Percentiles rank a stretch among this genome's conserved stretches.
Evolutionary conservation across 2,888 invertebrate species (phyloP).

Genomic region (Temnothorax rugatulus): DNA sequence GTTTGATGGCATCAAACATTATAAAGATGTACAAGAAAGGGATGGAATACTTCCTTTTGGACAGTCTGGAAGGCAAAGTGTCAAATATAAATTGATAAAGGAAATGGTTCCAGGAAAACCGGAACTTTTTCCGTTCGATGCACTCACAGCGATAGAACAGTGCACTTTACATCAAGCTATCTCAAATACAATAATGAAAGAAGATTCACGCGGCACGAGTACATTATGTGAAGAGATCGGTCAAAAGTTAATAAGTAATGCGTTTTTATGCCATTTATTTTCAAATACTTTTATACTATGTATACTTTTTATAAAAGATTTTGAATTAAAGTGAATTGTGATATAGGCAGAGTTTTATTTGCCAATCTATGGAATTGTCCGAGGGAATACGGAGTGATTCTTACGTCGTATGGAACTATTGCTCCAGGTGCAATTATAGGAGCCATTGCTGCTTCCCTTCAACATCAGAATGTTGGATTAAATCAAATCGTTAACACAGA

Average conservation of each 20-base stretch:
- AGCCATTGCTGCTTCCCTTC: constrained; percentile 89
- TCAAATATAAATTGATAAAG: constrained; percentile 78
- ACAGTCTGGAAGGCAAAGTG: constrained; percentile 77
- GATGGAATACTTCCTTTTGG: constrained; percentile 78
- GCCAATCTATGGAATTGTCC: constrained; percentile 88
- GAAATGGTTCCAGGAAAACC: constrained; percentile 79
- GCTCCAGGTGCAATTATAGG: constrained; percentile 88
- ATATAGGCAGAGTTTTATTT: constrained; percentile 68
- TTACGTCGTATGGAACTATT: constrained; percentile 89
- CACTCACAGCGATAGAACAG: constrained; percentile 76
- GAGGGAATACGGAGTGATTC: constrained; percentile 89
- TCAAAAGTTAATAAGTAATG: constrained; percentile 74
- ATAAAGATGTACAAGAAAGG: constrained; percentile 63
- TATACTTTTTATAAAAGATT: neutral
- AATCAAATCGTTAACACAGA: constrained; percentile 50
- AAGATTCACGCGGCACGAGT: constrained; percentile 60
- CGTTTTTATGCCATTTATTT: neutral
- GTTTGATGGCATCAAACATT: constrained; percentile 79
- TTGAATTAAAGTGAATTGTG: neutral
- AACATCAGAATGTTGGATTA: constrained; percentile 86
- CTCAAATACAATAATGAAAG: constrained; percentile 79
- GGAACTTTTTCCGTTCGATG: constrained; percentile 73
- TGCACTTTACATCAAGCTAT: constrained; percentile 80
- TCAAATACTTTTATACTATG: neutral
- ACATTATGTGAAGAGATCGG: constrained; percentile 70